Evolutionary conservation across 1,140 invertebrate species (phyloP).

Genomic region (Drosophila nigrodunni): DNA sequence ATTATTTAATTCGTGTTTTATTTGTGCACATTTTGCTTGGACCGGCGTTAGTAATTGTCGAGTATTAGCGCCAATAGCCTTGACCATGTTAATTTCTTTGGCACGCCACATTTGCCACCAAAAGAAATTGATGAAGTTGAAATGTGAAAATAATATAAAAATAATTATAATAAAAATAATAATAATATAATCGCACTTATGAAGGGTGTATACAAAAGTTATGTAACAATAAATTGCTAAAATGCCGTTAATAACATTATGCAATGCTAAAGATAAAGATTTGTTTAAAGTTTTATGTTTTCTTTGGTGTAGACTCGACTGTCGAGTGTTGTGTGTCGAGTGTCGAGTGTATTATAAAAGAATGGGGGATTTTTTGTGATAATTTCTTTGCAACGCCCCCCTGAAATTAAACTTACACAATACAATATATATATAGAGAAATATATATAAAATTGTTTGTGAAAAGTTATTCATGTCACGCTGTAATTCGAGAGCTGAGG

Average conservation of each 20-base stretch:
- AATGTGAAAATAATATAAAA: conserved; percentile 38
- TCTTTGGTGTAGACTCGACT: too few species aligned
- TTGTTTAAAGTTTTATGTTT: conserved; percentile 2
- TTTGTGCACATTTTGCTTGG: conserved; percentile 29
- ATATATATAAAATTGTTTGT: background rate
- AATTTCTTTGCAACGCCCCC: background rate
- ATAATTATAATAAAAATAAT: background rate
- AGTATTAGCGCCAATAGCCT: conserved; percentile 54
- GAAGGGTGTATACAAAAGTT: conserved; percentile 18
- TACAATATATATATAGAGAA: background rate
- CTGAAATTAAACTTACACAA: conserved; percentile 17
- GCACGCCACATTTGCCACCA: conserved; percentile 43
- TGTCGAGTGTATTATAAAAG: conserved; percentile 30
- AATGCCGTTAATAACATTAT: conserved; percentile 44
- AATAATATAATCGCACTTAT: conserved; percentile 29
- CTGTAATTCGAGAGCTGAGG: conserved; percentile 49
- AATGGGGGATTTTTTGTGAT: conserved; percentile 10
- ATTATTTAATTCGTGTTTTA: conserved; percentile 61
- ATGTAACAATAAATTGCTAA: conserved; percentile 42
- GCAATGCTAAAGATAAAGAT: conserved; percentile 42
- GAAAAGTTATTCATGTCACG: conserved; percentile 48
- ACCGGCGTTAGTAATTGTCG: conserved; percentile 41
- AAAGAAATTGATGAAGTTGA: conserved; percentile 60
- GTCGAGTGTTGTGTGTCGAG: background rate
- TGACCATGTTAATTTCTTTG: conserved; percentile 65